Evolutionary conservation across 2,797 vertebrate species (phyloP).

Genomic region (Anguilla pacifica): DNA sequence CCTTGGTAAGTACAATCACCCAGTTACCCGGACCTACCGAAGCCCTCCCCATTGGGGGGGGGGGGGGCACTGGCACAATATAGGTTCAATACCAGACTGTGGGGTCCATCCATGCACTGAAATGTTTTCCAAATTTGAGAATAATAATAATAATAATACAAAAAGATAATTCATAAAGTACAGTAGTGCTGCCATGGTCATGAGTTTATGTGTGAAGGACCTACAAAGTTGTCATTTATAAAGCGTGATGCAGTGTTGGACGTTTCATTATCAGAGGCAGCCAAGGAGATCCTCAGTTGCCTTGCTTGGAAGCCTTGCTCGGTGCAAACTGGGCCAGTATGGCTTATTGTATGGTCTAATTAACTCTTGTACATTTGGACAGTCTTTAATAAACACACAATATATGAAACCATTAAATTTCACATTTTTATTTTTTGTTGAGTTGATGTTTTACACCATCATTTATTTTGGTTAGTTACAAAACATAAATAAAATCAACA

Average conservation of each 20-base stretch:
- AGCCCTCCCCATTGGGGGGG: no score
- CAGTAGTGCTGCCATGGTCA: neutral
- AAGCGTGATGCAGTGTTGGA: neutral
- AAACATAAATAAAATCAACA: slow-evolving; percentile 83
- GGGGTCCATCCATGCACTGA: no score
- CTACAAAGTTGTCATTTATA: neutral
- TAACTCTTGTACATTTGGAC: neutral
- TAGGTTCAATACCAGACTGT: no score
- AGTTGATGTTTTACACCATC: slow-evolving; percentile 69
- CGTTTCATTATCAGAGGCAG: neutral
- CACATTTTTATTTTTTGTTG: slow-evolving; percentile 30
- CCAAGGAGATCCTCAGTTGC: neutral
- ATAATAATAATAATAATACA: no score
- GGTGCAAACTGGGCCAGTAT: neutral
- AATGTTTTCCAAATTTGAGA: no score
- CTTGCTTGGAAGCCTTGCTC: neutral
- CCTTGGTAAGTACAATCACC: no score
- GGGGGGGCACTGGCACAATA: no score
- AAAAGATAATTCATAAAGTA: neutral
- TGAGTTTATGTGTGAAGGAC: neutral
- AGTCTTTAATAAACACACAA: slow-evolving; percentile 25
- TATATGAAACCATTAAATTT: slow-evolving; percentile 28
- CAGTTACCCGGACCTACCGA: no score
- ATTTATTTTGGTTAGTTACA: slow-evolving; percentile 84
- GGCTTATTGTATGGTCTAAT: neutral